Evolutionary conservation across 2,797 vertebrate species (phyloP).

Genomic region (Caiman crocodilus): DNA sequence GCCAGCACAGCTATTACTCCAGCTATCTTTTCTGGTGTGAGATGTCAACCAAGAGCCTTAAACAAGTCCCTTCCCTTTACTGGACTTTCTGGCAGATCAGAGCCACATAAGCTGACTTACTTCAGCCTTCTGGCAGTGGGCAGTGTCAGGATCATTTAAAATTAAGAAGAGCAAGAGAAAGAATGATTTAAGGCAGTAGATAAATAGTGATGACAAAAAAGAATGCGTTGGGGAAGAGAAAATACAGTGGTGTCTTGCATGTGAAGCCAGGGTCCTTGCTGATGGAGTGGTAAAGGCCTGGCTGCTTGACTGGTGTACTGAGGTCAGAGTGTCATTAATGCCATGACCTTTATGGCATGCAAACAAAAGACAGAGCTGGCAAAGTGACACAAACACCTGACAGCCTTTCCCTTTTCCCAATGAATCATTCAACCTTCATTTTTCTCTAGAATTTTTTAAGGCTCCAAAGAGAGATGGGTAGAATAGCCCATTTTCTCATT

Average conservation of each 20-base stretch:
- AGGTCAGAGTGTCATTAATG: background rate
- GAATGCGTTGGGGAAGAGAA: background rate
- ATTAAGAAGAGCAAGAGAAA: slow-evolving; percentile 6
- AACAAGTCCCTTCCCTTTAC: background rate
- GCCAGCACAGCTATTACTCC: slow-evolving; percentile 14
- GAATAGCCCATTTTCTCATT: background rate
- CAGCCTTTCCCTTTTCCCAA: background rate
- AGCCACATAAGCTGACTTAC: background rate
- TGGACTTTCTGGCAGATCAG: slow-evolving; percentile 7
- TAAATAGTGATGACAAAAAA: background rate
- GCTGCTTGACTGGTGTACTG: background rate
- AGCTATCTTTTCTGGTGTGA: slow-evolving; percentile 23
- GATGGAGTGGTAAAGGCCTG: rapidly evolving
- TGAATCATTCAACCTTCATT: background rate
- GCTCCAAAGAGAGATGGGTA: background rate
- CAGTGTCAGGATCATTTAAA: slow-evolving; percentile 23
- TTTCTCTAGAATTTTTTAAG: background rate
- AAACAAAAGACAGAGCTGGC: background rate
- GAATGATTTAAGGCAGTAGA: background rate
- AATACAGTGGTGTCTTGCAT: rapidly evolving
- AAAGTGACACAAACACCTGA: rapidly evolving
- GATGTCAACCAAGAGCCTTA: slow-evolving; percentile 34
- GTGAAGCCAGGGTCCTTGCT: background rate
- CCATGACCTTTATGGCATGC: background rate
- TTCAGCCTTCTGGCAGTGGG: background rate